Evolutionary conservation across 2,888 invertebrate species (phyloP), one percentile per base, ranked within the genome.

Genomic region (Koerneria pararmatus): DNA sequence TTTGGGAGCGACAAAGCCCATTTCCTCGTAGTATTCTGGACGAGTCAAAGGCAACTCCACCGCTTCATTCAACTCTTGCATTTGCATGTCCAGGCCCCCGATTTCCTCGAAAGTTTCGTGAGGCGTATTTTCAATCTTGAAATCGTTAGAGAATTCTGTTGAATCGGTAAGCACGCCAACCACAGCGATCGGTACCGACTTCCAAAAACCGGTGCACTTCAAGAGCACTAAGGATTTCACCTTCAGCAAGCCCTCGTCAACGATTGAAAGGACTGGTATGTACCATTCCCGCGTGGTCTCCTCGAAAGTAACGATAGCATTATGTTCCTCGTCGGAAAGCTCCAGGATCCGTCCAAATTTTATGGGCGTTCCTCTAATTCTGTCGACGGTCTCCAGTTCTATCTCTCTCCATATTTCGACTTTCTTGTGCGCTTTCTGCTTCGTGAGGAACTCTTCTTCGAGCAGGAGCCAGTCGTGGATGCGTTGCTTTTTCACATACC

Each of bases 1-100:
- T 84, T 97, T 98, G 0, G 98, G 98, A 15, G 97, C 95, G 83
- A 94, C 93, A 77, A 98, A 97, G 59, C 98, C 98, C 97, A 98
- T 98, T 86, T 98, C 97, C 85, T 98, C 97, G 84, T 98, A 98
- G 85, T 95, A 97, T 85, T 98, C 97, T 0, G 97, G 97, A 87
- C 98, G 97, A 11, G 97, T 98, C 24, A 98, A 86, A 0, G 98
- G 98, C 71, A 98, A 86, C 84, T 98, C 98, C 6, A 98, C 98
- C 49, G 95, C 94, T 87, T 98, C 98, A 85, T 78, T 79, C 84
- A 79, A 69, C 66, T 79, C 79, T 34, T 93, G 97, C 83, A 98
- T 97, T 86, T 98, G 97, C 29, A 95, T 85, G 94, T 80, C 80
- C 31, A 76, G 73, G 1, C 80, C 80, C 22, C 80, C 80, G 37